Base-by-base conservation (phyloP, 1,140 invertebrate genomes). In the Hylaeus volcanicus region DNA sequence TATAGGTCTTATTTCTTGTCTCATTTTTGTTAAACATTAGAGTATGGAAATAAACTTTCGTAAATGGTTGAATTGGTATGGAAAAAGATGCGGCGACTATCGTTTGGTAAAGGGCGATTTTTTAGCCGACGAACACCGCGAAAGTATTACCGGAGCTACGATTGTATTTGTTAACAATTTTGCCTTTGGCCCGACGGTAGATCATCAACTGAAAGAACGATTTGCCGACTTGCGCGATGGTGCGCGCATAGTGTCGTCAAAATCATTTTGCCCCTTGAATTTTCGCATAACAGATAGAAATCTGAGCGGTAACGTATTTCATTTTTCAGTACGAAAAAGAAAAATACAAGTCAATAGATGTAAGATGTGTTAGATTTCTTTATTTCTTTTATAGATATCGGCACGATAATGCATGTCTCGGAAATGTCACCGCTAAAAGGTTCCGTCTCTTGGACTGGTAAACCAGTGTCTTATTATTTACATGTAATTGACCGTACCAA, bases 101-200 rank as follows among this genome's bases (percentile, higher is more conserved):
- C 95, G 97, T 91, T 94, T 99, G 79, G 96, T 98, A 64, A 98
- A 98, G 91, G 98, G 98, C 9, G 98, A 99, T 92, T 99, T 99
- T 93, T 94, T 99, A 79, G 95, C 96, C 81, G 97, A 98, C 86
- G 96, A 98, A 90, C 97, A 98, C 93, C 96, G 97, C 84, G 98
- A 99, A 91, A 98, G 96, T 91, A 98, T 99, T 86, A 98, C 97
- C 82, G 96, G 96, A 84, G 97, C 98, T 5, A 97, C 98, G 56
- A 97, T 99, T 89, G 98, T 99, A 64, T 99, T 99, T 94, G 98
- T 99, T 5, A 99, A 99, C 94, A 99, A 99, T 94, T 99, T 99
- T 94, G 98, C 98, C 58, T 99, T 99, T 92, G 98, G 98, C 26
- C 98, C 99, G 53, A 96, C 96, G 78, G 98, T 99, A 15, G 98